A percentile compares a stretch with the other conserved stretches of the same genome.
Evolutionary conservation across 2,113 vertebrate genomes (phyloP).

Genomic region (Piaya cayana): DNA sequence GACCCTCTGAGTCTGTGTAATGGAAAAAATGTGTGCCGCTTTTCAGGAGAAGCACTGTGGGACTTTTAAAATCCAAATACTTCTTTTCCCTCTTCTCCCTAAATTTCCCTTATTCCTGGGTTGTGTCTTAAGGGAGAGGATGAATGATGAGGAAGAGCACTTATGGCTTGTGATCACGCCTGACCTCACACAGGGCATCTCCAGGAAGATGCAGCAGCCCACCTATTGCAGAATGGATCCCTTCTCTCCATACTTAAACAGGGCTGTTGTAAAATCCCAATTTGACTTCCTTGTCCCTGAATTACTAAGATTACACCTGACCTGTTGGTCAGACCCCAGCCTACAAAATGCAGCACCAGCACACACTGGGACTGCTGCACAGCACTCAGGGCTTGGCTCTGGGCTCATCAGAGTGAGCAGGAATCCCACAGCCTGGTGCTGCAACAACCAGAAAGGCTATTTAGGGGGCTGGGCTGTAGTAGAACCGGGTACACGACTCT

Average conservation of each 20-base stretch:
- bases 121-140: background rate
- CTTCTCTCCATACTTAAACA: background rate
- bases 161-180: no score
- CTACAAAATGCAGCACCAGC: background rate
- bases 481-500: background rate
- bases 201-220: background rate
- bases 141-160: background rate
- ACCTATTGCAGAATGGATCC: no score
- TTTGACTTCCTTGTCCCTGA: no score
- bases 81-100: background rate
- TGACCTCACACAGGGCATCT: fast-evolving
- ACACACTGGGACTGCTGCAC: background rate
- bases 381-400: background rate
- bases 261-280: background rate
- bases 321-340: background rate
- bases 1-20: background rate
- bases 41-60: background rate
- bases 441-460: background rate
- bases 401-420: fast-evolving
- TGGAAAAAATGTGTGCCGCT: background rate
- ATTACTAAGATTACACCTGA: background rate
- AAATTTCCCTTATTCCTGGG: background rate
- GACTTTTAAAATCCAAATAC: background rate
- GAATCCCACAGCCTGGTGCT: background rate
- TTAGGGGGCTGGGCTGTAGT: background rate